Evolutionary conservation across 2,113 vertebrate species (phyloP).

Genomic region (Grallaria varia): DNA sequence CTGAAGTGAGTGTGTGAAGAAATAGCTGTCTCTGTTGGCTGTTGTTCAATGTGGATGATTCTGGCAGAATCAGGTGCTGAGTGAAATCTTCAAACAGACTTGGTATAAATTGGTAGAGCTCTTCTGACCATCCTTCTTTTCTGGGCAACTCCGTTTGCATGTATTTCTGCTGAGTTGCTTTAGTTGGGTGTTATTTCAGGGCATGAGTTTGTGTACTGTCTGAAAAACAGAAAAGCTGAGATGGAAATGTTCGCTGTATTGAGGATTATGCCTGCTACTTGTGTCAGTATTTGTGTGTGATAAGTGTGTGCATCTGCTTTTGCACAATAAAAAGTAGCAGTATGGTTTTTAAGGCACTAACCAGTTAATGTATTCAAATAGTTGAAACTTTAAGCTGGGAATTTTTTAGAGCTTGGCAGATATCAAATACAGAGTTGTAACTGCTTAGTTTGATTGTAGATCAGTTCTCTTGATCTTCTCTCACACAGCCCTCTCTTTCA

Average conservation of each 20-base stretch:
- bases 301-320: not conserved
- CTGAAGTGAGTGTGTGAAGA: not conserved
- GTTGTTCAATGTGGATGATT: not conserved
- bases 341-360: not conserved
- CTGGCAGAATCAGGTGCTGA: not conserved
- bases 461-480: not conserved
- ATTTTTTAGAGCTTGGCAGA: not conserved
- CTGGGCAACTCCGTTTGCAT: not conserved
- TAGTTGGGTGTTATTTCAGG: not conserved
- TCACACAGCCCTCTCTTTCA: not conserved
- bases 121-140: not conserved
- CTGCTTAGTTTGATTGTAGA: not conserved
- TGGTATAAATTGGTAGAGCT: not conserved
- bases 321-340: not conserved
- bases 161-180: not conserved
- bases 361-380: not conserved
- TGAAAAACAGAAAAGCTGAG: not conserved
- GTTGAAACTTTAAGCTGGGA: not conserved
- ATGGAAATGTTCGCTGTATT: not conserved
- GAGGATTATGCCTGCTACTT: not conserved
- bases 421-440: not conserved
- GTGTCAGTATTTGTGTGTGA: not conserved
- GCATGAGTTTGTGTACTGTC: not conserved
- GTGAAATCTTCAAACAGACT: not conserved
- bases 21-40: rapidly evolving